A percentile compares a stretch with the other conserved stretches of the same genome.
phyloP scores from a whole-genome alignment of 1,140 invertebrate genomes.

The Panagrolaimus sp. region DNA sequence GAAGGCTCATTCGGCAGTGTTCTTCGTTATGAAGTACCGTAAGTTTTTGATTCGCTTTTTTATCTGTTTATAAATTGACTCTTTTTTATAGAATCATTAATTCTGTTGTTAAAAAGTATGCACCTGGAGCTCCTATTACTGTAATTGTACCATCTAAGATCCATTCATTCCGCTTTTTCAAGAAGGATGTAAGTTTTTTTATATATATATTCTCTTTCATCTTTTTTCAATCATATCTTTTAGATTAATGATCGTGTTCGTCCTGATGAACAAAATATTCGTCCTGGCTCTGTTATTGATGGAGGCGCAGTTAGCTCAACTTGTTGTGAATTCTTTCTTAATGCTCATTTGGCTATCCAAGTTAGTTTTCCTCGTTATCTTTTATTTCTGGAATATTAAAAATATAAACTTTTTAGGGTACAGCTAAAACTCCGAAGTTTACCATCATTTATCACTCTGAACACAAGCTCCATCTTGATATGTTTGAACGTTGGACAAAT shows the following conservation, averaged over 20 bases:
- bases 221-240: too few relatives aligned
- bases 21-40: constrained; percentile 32
- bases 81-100: constrained; percentile 16
- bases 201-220: too few relatives aligned
- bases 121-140: constrained; percentile 21
- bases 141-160: constrained; percentile 34
- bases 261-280: constrained; percentile 16
- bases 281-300: constrained; percentile 23
- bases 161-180: constrained; percentile 37
- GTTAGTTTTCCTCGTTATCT: not conserved
- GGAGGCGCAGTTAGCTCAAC: constrained; percentile 6
- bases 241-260: not conserved
- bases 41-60: too few relatives aligned
- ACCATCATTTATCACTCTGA: too few relatives aligned
- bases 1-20: constrained; percentile 21
- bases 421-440: too few relatives aligned
- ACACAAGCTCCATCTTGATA: too few relatives aligned
- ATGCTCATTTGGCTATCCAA: constrained; percentile 19
- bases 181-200: constrained; percentile 13
- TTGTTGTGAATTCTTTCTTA: constrained; percentile 22
- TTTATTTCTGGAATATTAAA: too few relatives aligned
- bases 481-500: too few relatives aligned
- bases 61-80: too few relatives aligned
- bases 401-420: too few relatives aligned
- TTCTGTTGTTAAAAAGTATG: not conserved